A percentile compares a stretch with the other conserved stretches of the same genome.
These are phyloP conservation scores for Gymnocheta viridis DNA, from an alignment of 2,888 invertebrate species.

Conservation along the genomic window DNA sequence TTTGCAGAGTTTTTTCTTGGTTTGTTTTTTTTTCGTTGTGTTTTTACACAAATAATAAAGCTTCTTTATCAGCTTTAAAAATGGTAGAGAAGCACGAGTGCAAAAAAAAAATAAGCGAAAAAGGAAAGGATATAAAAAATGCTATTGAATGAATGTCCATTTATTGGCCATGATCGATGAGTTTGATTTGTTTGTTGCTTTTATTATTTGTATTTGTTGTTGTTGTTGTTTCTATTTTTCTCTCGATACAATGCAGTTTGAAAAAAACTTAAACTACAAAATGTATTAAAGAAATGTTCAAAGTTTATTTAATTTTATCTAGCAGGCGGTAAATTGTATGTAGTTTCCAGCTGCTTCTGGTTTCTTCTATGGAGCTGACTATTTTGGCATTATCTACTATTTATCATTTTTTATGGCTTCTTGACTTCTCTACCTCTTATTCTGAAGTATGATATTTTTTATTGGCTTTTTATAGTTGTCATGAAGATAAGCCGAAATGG, in stretches of 20 bases:
- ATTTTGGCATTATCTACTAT: constrained; percentile 52
- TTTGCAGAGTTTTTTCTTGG: background rate
- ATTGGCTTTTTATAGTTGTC: constrained; percentile 4
- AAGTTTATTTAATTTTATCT: constrained; percentile 48
- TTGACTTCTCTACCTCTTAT: constrained; percentile 42
- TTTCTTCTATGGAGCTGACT: constrained; percentile 14
- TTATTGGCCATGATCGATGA: constrained; percentile 56
- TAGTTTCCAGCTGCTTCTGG: constrained; percentile 65
- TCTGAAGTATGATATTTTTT: constrained; percentile 9
- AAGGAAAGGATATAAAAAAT: background rate
- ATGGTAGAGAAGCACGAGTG: constrained; percentile 4
- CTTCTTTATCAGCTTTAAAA: constrained; percentile 34
- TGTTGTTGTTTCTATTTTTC: too few species aligned
- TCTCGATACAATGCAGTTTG: background rate
- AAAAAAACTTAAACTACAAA: background rate
- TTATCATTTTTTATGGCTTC: constrained; percentile 56
- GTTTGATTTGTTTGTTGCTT: constrained; percentile 12
- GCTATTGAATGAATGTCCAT: background rate
- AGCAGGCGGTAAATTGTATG: constrained; percentile 64
- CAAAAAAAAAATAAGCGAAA: background rate
- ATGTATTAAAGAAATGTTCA: constrained; percentile 10
- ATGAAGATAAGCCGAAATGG: constrained; percentile 42
- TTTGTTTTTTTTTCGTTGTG: background rate
- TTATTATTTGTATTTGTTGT: too few species aligned
- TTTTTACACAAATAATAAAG: background rate